Conservation (phyloP, 2,797 vertebrate species). For the Neostethus bicornis region DNA sequence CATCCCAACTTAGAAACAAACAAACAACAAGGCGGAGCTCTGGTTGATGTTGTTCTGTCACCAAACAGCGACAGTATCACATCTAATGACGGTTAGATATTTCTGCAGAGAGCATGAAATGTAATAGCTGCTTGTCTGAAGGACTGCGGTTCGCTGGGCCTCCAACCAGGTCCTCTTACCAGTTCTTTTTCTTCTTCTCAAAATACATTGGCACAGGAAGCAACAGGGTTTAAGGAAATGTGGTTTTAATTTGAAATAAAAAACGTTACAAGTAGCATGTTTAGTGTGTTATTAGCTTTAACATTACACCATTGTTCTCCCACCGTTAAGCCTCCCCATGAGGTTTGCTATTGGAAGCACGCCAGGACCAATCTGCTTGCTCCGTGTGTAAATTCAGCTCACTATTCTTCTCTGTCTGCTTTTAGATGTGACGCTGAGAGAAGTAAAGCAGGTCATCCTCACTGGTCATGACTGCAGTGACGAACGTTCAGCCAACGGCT, state of each 20-base stretch:
- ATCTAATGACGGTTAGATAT: too few species aligned
- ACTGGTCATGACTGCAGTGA: constrained; percentile 3
- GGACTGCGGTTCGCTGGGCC: too few species aligned
- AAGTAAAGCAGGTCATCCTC: constrained; percentile 28
- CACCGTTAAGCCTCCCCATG: constrained; percentile 39
- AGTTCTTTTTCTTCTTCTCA: constrained; percentile 27
- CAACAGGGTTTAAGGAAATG: constrained; percentile 48
- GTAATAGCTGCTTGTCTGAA: too few species aligned
- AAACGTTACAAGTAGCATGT: constrained; percentile 58
- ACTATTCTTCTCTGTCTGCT: constrained; percentile 25
- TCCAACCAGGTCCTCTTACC: constrained; percentile 12
- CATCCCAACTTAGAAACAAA: too few species aligned
- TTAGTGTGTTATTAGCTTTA: constrained; percentile 52
- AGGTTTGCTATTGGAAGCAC: constrained; percentile 43
- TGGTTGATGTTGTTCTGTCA: too few species aligned
- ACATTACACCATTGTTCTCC: constrained; percentile 52
- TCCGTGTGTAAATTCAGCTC: constrained; percentile 21
- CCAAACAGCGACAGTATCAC: too few species aligned
- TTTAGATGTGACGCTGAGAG: constrained; percentile 12
- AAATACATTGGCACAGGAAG: constrained; percentile 47
- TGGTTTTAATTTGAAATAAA: constrained; percentile 59
- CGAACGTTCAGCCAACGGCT: constrained; percentile 21
- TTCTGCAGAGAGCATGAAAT: too few species aligned
- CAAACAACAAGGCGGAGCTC: too few species aligned
- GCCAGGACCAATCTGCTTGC: constrained; percentile 18